A percentile compares a stretch with the other conserved stretches of the same genome.
These are phyloP conservation scores for Tamias sibiricus DNA, from an alignment of 2,113 vertebrate species.

Conservation along the genomic window DNA sequence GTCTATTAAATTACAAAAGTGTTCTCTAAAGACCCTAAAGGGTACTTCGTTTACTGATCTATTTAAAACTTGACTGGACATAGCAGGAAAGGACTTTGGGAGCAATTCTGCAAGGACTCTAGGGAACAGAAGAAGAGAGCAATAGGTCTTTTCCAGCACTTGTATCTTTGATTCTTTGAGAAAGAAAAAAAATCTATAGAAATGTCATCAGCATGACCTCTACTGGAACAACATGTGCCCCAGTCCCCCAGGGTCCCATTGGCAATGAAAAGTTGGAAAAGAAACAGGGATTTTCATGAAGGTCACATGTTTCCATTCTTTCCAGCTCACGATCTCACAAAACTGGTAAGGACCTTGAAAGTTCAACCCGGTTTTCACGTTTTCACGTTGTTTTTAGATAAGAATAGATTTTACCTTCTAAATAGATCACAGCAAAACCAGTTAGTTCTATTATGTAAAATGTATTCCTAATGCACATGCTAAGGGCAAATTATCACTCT, in stretches of 20 bases:
- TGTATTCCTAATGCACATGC: not conserved
- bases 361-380: not conserved
- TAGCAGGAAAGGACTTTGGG: constrained; percentile 21
- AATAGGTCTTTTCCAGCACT: constrained; percentile 35
- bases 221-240: not conserved
- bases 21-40: not conserved
- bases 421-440: not conserved
- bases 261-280: constrained; percentile 35
- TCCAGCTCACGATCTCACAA: not conserved
- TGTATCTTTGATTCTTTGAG: constrained; percentile 65
- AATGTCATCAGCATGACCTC: constrained; percentile 56
- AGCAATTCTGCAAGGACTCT: constrained; percentile 46
- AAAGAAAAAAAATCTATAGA: constrained; percentile 61
- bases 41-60: constrained; percentile 36
- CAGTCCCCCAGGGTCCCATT: not conserved
- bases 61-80: constrained; percentile 57
- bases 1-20: constrained; percentile 20
- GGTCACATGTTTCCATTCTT: constrained; percentile 33
- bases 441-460: not conserved
- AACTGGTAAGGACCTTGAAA: constrained; percentile 18
- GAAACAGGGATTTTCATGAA: constrained; percentile 56
- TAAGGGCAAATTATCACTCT: not conserved
- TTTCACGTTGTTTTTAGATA: not conserved
- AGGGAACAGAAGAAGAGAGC: constrained; percentile 3
- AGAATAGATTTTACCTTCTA: not conserved